Base-by-base conservation (phyloP, 1,140 invertebrate species). In the Drosophila sp. region DNA sequence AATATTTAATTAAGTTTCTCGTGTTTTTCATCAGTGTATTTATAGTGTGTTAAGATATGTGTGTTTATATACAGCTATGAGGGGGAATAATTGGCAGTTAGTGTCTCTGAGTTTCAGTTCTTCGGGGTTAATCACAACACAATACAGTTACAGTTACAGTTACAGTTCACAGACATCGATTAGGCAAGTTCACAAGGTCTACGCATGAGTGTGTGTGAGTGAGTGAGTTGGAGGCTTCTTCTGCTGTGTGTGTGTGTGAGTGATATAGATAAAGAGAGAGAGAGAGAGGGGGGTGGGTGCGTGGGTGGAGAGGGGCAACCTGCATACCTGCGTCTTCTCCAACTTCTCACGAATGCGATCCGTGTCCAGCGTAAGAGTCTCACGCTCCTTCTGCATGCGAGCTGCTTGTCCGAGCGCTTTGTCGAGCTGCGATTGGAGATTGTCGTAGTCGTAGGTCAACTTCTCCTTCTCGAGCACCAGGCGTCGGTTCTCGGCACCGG, bases 401-500 rank as follows among this genome's bases (percentile, higher is more conserved):
- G 96, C 95, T 25, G 96, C 95, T 91, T 97, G 97, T 4, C 96
- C 97, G 18, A 97, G 93, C 13, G 96, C 95, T 92, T 98, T 98
- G 92, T 98, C 97, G 90, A 98, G 93, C 92, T 98, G 97, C 54
- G 96, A 96, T 91, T 98, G 97, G 64, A 97, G 92, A 80, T 97
- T 97, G 71, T 97, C 97, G 89, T 96, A 97, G 91, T 98, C 97
- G 91, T 97, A 98, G 54, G 94, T 95, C 64, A 96, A 94, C 91
- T 98, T 97, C 92, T 98, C 97, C 71, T 96, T 96, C 90, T 98
- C 97, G 84, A 97, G 94, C 94, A 97, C 96, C 83, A 97, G 96
- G 92, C 96, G 95, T 90, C 97, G 94, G 45, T 96, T 94, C 94
- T 98, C 97, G 36, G 94, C 94, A 64, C 95, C 94, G 13, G 95